Evolutionary conservation across 1,140 invertebrate genomes (phyloP).

Genomic region (Delia radicum): DNA sequence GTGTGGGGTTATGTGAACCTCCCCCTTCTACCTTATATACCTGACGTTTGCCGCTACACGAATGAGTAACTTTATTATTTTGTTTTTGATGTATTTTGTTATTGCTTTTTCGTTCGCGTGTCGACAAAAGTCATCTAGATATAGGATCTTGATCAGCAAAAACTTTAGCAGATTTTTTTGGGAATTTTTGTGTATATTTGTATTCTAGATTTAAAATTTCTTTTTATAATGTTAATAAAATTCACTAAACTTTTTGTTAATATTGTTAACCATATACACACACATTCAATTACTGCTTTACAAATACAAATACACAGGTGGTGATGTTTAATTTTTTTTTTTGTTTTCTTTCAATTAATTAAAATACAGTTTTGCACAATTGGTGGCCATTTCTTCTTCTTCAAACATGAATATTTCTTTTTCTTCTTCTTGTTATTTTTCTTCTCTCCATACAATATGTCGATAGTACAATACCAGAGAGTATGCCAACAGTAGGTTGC

Average conservation of each 20-base stretch:
- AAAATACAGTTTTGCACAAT: slow-evolving; percentile 22
- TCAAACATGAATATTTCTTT: background rate
- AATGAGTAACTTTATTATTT: too few relatives aligned
- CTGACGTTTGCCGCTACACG: too few relatives aligned
- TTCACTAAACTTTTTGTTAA: background rate
- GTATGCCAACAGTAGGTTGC: too few relatives aligned
- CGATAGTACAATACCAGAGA: background rate
- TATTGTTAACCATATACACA: background rate
- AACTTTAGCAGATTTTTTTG: too few relatives aligned
- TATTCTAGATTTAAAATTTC: too few relatives aligned
- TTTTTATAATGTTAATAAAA: background rate
- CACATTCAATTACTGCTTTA: background rate
- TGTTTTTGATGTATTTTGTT: too few relatives aligned
- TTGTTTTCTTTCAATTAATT: slow-evolving; percentile 19
- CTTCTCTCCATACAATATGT: background rate
- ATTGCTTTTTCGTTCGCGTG: too few relatives aligned
- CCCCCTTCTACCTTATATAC: too few relatives aligned
- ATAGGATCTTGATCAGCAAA: too few relatives aligned
- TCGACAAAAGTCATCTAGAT: too few relatives aligned
- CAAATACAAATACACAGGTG: slow-evolving; percentile 1
- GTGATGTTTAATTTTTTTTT: slow-evolving; percentile 2
- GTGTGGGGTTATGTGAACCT: too few relatives aligned
- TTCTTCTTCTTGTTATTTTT: background rate
- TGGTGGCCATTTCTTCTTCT: slow-evolving; percentile 14
- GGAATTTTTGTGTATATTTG: too few relatives aligned